Evolutionary conservation across 2,113 vertebrate genomes (phyloP), one percentile per base, ranked within the genome.

Genomic region (Phrynosoma blainvillii): DNA sequence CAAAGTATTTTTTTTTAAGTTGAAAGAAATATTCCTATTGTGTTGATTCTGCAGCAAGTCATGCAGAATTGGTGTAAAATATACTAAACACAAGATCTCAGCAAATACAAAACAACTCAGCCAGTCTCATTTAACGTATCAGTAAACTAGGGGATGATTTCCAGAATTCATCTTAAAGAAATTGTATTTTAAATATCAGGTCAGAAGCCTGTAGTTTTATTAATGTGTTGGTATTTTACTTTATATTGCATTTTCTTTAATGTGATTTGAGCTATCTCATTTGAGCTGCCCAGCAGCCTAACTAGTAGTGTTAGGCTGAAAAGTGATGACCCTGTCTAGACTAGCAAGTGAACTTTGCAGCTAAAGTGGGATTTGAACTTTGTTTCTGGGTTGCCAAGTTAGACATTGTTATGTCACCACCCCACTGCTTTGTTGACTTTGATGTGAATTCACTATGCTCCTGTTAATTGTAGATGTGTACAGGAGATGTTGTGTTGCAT

Each of bases 71-170:
- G 74, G 40, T 10, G 25, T 12, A 70, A 42, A 27, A 54, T 25
- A n/a, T n/a, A 30, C 32, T 73, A 5, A 81, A 4, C 27, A 75
- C 71, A 7, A 59, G 62, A 56, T 79, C 21, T 73, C 32, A 87
- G 71, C 11, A 74, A 32, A 87, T 74, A 32, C 36, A 73, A 66
- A 87, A 87, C 5, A 74, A 54, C 27, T 87, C 36, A 36, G 82
- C 18, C 36, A 74, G 42, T 75, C 36, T 27, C 30, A 56, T 80
- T 78, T 78, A 78, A 78, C 47, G 5, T 47, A 47, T 6, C 4
- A 40, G 21, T 70, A 16, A 36, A 76, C 75, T 75, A n/a, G 32
- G 23, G 10, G 9, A 1, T 74, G 12, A 10, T 70, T 74, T 74
- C 1, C 7, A 75, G 25, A 2, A 20, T 75, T 75, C 23, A 23